Percentiles rank a stretch among this genome's conserved stretches.
These are phyloP conservation scores for Brachyhypopomus occidentalis DNA, from an alignment of 2,113 vertebrate species.

Conservation along the genomic window DNA sequence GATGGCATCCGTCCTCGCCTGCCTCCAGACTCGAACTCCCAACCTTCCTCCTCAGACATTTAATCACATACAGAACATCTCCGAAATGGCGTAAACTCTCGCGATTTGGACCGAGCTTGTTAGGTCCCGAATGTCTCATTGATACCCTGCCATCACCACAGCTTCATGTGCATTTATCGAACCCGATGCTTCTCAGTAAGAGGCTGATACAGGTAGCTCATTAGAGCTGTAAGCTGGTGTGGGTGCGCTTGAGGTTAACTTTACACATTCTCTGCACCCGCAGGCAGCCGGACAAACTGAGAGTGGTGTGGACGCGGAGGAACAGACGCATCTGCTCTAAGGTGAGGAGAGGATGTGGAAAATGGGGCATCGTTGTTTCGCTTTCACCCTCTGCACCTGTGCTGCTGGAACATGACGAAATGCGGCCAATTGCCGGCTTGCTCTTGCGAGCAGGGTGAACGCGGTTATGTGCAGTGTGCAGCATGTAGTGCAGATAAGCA, in stretches of 20 bases:
- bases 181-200: too few relatives aligned
- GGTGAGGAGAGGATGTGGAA: conserved; percentile 65
- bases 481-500: background rate
- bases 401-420: background rate
- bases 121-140: too few relatives aligned
- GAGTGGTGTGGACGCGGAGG: conserved; percentile 86
- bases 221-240: too few relatives aligned
- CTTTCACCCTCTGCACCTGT: background rate
- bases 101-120: too few relatives aligned
- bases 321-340: conserved; percentile 84
- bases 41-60: background rate
- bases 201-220: too few relatives aligned
- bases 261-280: conserved; percentile 46
- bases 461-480: background rate
- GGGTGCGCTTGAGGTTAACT: background rate
- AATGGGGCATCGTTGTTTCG: background rate
- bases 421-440: background rate
- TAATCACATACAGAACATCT: background rate
- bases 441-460: background rate
- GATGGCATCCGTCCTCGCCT: background rate
- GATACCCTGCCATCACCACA: too few relatives aligned
- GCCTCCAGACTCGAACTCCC: background rate
- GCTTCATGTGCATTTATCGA: too few relatives aligned
- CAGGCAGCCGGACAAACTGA: conserved; percentile 90
- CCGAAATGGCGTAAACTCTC: background rate